Evolutionary conservation across 2,797 vertebrate species (phyloP).

Genomic region (Petrocephalus schoutedeni): DNA sequence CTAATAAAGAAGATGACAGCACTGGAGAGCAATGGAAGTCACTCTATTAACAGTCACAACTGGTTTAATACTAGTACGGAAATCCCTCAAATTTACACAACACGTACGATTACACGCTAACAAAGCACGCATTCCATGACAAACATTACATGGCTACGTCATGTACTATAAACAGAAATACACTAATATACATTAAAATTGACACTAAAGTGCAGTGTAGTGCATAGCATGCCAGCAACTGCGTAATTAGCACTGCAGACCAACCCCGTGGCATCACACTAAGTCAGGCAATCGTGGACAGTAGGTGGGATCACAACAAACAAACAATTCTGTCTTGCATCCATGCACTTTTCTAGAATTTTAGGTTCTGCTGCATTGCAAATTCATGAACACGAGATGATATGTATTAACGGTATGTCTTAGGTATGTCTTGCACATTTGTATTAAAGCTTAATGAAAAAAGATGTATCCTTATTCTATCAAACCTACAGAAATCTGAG

Average conservation of each 20-base stretch:
- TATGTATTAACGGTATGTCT: neutral
- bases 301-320: too few relatives aligned
- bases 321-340: too few relatives aligned
- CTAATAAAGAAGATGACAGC: neutral
- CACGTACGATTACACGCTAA: neutral
- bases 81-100: neutral
- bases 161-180: neutral
- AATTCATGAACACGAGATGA: neutral
- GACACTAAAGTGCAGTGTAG: too few relatives aligned
- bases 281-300: too few relatives aligned
- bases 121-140: neutral
- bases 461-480: neutral
- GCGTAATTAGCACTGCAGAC: neutral
- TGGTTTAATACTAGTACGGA: neutral
- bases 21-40: neutral
- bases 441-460: neutral
- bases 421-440: neutral
- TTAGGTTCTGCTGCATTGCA: neutral
- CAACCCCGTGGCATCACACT: too few relatives aligned
- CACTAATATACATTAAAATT: neutral
- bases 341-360: neutral
- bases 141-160: neutral
- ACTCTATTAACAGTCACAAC: neutral
- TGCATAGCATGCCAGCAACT: too few relatives aligned
- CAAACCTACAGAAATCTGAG: neutral